Evolutionary conservation across 2,113 vertebrate species (phyloP).

Genomic region (Pseudorasbora parva): DNA sequence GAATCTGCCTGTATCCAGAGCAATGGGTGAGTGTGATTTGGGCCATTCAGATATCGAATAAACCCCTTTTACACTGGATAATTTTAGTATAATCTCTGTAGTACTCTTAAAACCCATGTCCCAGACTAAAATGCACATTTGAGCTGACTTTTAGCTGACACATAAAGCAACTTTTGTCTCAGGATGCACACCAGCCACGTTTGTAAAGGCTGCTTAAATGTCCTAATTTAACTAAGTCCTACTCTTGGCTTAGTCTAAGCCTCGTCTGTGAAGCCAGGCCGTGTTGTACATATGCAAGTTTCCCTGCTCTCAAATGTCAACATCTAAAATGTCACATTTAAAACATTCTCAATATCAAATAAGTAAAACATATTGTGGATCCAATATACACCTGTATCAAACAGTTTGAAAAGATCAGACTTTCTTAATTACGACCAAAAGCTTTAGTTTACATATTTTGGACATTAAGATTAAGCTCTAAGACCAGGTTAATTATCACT

Average conservation of each 20-base stretch:
- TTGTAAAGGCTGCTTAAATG: too few species aligned
- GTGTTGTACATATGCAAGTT: not conserved
- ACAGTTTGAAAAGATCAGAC: not conserved
- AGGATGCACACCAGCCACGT: too few species aligned
- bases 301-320: not conserved
- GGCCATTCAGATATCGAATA: not conserved
- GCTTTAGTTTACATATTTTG: too few species aligned
- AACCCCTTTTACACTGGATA: not conserved
- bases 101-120: not conserved
- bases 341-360: not conserved
- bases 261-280: too few species aligned
- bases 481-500: not conserved
- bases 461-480: not conserved
- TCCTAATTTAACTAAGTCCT: too few species aligned
- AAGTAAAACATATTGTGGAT: not conserved
- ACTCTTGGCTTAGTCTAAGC: too few species aligned
- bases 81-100: not conserved
- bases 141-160: too few species aligned
- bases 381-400: not conserved
- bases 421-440: not conserved
- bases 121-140: too few species aligned
- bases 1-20: constrained; percentile 86
- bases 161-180: too few species aligned
- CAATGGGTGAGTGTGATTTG: constrained; percentile 84
- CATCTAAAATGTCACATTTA: not conserved